A percentile compares a stretch with the other conserved stretches of the same genome.
Conservation (phyloP, 2,797 vertebrate species). For the Hozukius guyotensis region DNA sequence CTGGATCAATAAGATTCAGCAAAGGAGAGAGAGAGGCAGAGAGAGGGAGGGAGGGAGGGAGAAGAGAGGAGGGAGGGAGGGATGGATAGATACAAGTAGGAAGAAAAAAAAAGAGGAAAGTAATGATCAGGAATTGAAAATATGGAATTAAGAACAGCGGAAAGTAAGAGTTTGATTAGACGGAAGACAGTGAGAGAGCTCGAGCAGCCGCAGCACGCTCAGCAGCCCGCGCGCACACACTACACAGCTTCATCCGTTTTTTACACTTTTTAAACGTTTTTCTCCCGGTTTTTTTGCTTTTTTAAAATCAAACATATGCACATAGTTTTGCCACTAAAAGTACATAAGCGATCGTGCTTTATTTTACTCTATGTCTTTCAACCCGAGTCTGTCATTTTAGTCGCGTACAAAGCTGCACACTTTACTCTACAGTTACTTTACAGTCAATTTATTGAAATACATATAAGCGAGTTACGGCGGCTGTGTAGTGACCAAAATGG, state of each 20-base stretch:
- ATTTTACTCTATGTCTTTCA: slow-evolving; percentile 42
- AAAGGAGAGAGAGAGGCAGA: slow-evolving; percentile 89
- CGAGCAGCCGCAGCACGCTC: slow-evolving; percentile 46
- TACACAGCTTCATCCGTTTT: slow-evolving; percentile 47
- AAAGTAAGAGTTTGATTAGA: slow-evolving; percentile 87
- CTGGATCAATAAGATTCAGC: slow-evolving; percentile 99
- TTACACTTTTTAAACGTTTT: slow-evolving; percentile 42
- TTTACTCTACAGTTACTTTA: slow-evolving; percentile 13
- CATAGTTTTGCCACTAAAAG: background rate
- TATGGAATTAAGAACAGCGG: slow-evolving; percentile 86
- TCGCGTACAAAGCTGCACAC: slow-evolving; percentile 18
- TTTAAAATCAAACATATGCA: slow-evolving; percentile 25
- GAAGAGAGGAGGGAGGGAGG: slow-evolving; percentile 77
- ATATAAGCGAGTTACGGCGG: slow-evolving; percentile 33
- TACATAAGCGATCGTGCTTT: slow-evolving; percentile 11
- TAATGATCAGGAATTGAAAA: slow-evolving; percentile 90
- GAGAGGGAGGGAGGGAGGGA: slow-evolving; percentile 84
- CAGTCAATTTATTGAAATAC: slow-evolving; percentile 57
- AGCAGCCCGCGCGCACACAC: slow-evolving; percentile 41
- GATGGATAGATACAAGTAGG: slow-evolving; percentile 88
- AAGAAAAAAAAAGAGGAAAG: slow-evolving; percentile 82
- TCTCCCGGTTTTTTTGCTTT: background rate
- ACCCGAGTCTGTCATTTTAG: background rate
- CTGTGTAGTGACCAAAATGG: background rate
- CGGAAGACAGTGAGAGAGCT: slow-evolving; percentile 74